Evolutionary conservation across 2,888 invertebrate species (phyloP), one percentile per base, ranked within the genome.

Genomic region (Lochmaea crataegi): DNA sequence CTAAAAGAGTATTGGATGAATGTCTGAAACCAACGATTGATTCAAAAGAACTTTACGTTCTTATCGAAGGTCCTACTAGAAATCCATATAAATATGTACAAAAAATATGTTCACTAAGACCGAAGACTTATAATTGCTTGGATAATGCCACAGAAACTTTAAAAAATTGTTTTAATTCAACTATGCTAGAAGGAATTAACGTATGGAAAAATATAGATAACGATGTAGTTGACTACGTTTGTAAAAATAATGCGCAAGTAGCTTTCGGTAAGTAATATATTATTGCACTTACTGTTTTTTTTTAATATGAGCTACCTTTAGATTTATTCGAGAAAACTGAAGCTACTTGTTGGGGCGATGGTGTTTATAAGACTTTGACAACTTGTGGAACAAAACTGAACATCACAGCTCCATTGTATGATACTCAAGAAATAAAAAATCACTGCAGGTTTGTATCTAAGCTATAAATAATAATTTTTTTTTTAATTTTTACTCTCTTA

Each of bases 161-260:
- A 12, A 58, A 58, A 26, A 4, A 12, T 22, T 58, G 58, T 58
- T 32, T 58, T 2, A 26, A 58, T 58, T 12, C 58, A 2, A 58
- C 58, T 26, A 18, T 22, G 22, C 9, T 26, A 2, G 22, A 58
- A 22, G 58, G 26, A 26, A 26, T 58, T 26, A 22, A 58, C 14
- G 14, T 32, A 14, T 58, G 58, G 58, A 58, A 26, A 26, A 58
- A 58, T 22, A 14, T 58, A 26, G 58, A 58, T 26, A 58, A 11
- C 26, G 58, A 58, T 14, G 22, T 58, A 12, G 16, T 1, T 26
- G 58, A 58, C 10, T 58, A 58, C 10, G 11, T 26, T 6, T 58
- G 58, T 26, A 26, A 14, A 26, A 26, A 58, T 14, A 32, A 58
- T 10, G 32, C 22, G 10, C 2, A 26, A 6, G 58, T 58, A 14